Percentiles rank a stretch among this genome's conserved stretches.
Evolutionary conservation across 2,888 invertebrate species (phyloP).

Genomic region (Ernsta delagoae): DNA sequence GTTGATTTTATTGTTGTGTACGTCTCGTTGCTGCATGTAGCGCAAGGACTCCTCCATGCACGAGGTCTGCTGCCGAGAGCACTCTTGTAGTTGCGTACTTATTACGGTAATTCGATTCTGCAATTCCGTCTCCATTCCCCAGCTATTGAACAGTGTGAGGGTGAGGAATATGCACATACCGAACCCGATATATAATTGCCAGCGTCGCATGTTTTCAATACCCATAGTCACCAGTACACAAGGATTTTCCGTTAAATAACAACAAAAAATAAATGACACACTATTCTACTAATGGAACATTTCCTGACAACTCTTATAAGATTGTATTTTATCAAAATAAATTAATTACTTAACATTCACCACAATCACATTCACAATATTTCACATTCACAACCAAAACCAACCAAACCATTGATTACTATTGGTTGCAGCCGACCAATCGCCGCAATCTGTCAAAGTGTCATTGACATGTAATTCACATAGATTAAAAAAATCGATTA

Average conservation of each 20-base stretch:
- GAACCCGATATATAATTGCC: constrained; percentile 78
- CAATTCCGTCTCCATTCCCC: constrained; percentile 74
- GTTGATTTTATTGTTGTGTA: constrained; percentile 65
- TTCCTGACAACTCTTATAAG: background rate
- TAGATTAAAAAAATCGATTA: too few species aligned
- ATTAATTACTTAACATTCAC: constrained; percentile 3
- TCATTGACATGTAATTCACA: constrained; percentile 4
- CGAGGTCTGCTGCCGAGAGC: constrained; percentile 70
- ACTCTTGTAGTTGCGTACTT: constrained; percentile 71
- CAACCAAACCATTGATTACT: too few species aligned
- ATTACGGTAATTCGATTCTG: constrained; percentile 65
- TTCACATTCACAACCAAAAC: too few species aligned
- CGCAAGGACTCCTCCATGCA: constrained; percentile 74
- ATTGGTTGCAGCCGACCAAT: too few species aligned
- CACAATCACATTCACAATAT: too few species aligned
- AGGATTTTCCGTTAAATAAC: background rate
- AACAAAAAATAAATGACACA: background rate
- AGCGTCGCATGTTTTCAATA: constrained; percentile 81
- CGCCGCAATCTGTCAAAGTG: constrained; percentile 19
- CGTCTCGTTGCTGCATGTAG: constrained; percentile 71
- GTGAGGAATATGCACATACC: constrained; percentile 72
- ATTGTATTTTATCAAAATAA: too few species aligned
- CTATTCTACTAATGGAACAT: background rate
- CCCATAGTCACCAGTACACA: constrained; percentile 59
- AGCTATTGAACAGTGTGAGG: constrained; percentile 79